Base-by-base conservation (phyloP, 2,888 invertebrate genomes). In the Hyposoter dolosus region DNA sequence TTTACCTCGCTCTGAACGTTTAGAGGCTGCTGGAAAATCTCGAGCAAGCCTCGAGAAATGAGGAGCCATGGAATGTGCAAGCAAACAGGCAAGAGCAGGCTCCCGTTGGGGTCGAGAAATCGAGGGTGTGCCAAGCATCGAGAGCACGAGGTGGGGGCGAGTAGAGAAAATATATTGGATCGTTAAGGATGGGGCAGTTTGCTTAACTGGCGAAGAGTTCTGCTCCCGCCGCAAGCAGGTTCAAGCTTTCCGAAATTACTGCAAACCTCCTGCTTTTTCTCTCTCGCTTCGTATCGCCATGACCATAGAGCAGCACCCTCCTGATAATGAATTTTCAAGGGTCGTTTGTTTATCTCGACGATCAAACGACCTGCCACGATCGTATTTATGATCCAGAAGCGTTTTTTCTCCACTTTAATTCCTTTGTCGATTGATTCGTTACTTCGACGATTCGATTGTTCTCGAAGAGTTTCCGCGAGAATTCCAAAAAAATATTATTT, bases 141-240 rank as follows among this genome's bases (percentile, higher is more conserved):
- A 5, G 23, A 23, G 56, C 56, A 56, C n/a, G 53, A 32, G 17
- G 19, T 15, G 53, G 69, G 32, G 19, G 50, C 68, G 83, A 84
- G 72, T 76, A 88, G 87, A 35, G 91, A 90, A 91, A 93, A 93
- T 92, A 93, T 93, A 93, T 93, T 93, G 92, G 91, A 90, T 91
- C 90, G 92, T 92, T 91, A 91, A 92, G 91, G 91, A 90, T 88
- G 87, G 88, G 90, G 91, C 91, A 91, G 91, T 91, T 91, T 90
- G 90, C 91, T 92, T 92, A 93, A 93, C 92, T 92, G 92, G 90
- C 90, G 80, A 77, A 75, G 63, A 35, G 28, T 45, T 75, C 76
- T 40, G 40, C 40, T 77, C 66, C 74, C 66, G n/a, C 53, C 77
- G 81, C 69, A 35, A 35, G 40, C 23, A 66, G 35, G 43, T 85